Evolutionary conservation across 1,140 invertebrate species (phyloP), one percentile per base, ranked within the genome.

Genomic region (Apis florea): DNA sequence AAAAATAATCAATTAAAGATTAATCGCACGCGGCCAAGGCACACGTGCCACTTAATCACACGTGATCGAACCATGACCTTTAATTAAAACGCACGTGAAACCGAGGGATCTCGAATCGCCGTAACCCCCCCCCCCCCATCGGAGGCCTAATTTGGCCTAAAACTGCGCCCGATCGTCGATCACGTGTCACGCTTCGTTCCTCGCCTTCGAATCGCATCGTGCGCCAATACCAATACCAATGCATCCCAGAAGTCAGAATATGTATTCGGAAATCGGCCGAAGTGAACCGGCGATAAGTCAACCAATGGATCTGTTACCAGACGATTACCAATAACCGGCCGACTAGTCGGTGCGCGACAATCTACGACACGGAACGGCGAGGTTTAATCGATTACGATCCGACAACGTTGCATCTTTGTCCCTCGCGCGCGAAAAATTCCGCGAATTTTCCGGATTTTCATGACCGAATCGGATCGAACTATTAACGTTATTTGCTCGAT

Each of bases 231-330:
- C 24, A 24, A 13, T 6, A 5, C 12, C n/a, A 24, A 19, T 17
- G 56, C 76, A n/a, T n/a, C n/a, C n/a, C n/a, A n/a, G n/a, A n/a
- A n/a, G n/a, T n/a, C n/a, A n/a, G n/a, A n/a, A n/a, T n/a, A n/a
- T n/a, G 69, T 73, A 64, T 73, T n/a, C n/a, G 70, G 59, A 80
- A 73, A 73, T 80, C 40, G 78, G 17, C 31, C 63, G 59, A 64
- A 66, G 58, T 64, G n/a, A n/a, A n/a, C n/a, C 70, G 70, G 66
- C 70, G 61, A 80, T 80, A 80, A 59, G 70, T 80, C 51, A 66
- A 80, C 59, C 31, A 21, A 17, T 10, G 69, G 59, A 73, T 66
- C 70, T 66, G 70, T 72, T 80, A 80, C 66, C 66, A 80, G 78
- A 80, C 59, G 49, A 61, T 79, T 71, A 63, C 78, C 49, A 56